Conservation (phyloP, 2,888 invertebrate species). For the Trissonchulus sp. region DNA sequence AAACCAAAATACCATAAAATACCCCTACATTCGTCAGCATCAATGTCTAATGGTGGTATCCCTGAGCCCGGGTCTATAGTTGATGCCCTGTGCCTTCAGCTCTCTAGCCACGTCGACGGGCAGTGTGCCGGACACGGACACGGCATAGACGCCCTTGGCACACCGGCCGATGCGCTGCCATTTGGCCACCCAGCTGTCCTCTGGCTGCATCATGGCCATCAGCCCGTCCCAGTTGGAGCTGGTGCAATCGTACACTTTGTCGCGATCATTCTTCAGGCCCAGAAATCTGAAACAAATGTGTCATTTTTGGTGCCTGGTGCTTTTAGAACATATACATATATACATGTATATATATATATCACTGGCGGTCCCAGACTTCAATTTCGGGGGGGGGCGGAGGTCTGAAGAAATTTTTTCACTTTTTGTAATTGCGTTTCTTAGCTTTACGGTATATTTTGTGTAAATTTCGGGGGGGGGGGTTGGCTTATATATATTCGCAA, state of each 20-base stretch:
- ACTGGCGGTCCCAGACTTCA: too few relatives aligned
- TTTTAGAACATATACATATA: too few relatives aligned
- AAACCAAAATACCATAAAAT: too few relatives aligned
- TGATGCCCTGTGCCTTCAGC: conserved; percentile 29
- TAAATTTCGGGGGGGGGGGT: too few relatives aligned
- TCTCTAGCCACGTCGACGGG: conserved; percentile 40
- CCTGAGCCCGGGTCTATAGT: conserved; percentile 24
- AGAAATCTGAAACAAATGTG: conserved; percentile 60
- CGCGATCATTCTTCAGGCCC: conserved; percentile 88
- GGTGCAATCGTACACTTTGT: conserved; percentile 94
- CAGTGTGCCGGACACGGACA: conserved; percentile 47
- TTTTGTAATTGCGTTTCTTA: too few relatives aligned
- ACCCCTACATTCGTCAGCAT: too few relatives aligned
- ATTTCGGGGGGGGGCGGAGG: too few relatives aligned
- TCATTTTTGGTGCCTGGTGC: too few relatives aligned
- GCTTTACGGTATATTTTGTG: too few relatives aligned
- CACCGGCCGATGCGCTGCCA: conserved; percentile 66
- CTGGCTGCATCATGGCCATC: conserved; percentile 90
- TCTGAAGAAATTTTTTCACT: too few relatives aligned
- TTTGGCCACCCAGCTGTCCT: conserved; percentile 98
- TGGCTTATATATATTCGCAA: too few relatives aligned
- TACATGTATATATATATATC: too few relatives aligned
- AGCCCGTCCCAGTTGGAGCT: conserved; percentile 96
- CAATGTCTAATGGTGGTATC: conserved; percentile 14
- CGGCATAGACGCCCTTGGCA: conserved; percentile 45